Evolutionary conservation across 2,888 invertebrate genomes (phyloP).

Genomic region (Crematogaster levior): DNA sequence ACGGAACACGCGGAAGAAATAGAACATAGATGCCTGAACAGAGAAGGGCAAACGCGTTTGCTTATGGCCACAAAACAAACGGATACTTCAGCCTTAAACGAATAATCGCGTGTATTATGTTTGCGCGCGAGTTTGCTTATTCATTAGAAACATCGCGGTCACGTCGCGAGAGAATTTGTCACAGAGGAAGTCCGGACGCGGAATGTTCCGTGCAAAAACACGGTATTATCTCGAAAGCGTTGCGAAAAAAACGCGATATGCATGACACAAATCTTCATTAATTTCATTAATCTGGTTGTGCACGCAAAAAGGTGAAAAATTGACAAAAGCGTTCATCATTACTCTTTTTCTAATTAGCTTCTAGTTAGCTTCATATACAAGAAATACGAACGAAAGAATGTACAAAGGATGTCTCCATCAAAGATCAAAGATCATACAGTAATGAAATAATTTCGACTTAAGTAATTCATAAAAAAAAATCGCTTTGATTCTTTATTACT

Average conservation of each 20-base stretch:
- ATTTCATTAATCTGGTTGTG: neutral
- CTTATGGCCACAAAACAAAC: slow-evolving; percentile 1
- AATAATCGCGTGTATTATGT: slow-evolving; percentile 37
- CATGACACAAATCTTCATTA: slow-evolving; percentile 2
- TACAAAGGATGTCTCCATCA: neutral
- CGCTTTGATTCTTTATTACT: neutral
- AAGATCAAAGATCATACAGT: neutral
- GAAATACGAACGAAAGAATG: neutral
- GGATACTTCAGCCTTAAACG: slow-evolving; percentile 27
- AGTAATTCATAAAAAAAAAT: neutral
- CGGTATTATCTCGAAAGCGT: neutral
- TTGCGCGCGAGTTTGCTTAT: slow-evolving; percentile 24
- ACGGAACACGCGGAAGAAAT: neutral
- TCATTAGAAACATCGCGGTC: slow-evolving; percentile 20
- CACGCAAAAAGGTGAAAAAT: neutral
- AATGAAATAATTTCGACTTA: neutral
- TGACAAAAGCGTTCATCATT: neutral
- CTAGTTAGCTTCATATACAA: neutral
- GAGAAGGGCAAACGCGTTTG: neutral
- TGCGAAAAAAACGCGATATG: neutral
- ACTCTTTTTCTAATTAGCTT: neutral
- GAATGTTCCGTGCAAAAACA: neutral
- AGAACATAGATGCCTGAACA: slow-evolving; percentile 18
- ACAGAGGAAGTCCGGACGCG: neutral
- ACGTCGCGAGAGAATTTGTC: slow-evolving; percentile 3